Evolutionary conservation across 2,888 invertebrate genomes (phyloP), one percentile per base, ranked within the genome.

Genomic region (Hydrotaea diabolus): DNA sequence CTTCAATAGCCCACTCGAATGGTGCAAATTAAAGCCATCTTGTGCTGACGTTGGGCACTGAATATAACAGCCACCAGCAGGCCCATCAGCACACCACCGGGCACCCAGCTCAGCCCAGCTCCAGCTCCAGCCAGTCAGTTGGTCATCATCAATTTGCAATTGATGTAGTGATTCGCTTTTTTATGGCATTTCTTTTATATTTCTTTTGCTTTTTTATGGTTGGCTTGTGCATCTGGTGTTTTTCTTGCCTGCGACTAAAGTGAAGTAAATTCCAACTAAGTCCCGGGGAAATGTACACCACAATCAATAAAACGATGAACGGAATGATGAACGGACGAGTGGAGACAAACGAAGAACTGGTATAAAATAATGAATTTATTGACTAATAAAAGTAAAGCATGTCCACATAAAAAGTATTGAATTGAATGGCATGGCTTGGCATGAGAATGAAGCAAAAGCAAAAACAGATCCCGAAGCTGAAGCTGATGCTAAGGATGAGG

Each of bases 71-170:
- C 55, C 57, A 15, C 23, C 2, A 62, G 53, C 23, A 59, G 13
- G 53, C 26, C 66, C 73, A 72, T 83, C 15, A 80, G 74, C 59
- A 43, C 59, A 59, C 26, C 69, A 15, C n/a, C 49, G n/a, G 2
- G 13, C 36, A 49, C 2, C 49, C 49, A 55, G 21, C 19, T 19
- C 36, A 39, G 39, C 13, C 13, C 49, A 49, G 49, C n/a, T n/a
- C 49, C 49, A 4, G 1, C 43, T 31, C 8, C 49, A 23, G 36
- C 8, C 73, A 81, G 39, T 43, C 79, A 79, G 82, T 77, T 82
- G 76, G 82, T 77, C 82, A 82, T 85, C 79, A 81, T 82, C 79
- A 85, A 79, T 85, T 82, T 85, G 64, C 85, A 82, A 85, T 82
- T 81, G 85, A 82, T 82, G 79, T 79, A 77, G 53, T 66, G 59